These are phyloP conservation scores for Quadroppia sp. DNA, from an alignment of 2,888 invertebrate genomes.

Conservation along the genomic window DNA sequence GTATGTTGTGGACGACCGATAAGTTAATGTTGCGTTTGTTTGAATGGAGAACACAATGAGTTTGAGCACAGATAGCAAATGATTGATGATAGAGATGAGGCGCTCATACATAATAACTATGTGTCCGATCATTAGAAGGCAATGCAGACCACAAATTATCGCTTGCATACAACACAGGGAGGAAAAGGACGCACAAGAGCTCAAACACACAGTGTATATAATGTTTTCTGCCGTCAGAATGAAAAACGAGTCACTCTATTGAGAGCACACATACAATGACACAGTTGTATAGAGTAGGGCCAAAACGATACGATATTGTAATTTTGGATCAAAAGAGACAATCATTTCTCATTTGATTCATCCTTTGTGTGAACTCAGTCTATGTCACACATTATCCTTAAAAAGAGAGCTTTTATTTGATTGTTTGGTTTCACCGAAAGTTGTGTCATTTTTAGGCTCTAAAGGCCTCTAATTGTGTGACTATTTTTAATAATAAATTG, in stretches of 20 bases:
- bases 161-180: conserved; percentile 14
- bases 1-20: conserved; percentile 14
- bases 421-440: background rate
- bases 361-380: background rate
- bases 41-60: background rate
- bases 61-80: background rate
- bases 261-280: background rate
- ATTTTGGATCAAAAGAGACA: conserved; percentile 9
- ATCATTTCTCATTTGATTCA: background rate
- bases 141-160: conserved; percentile 24
- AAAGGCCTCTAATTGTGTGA: background rate
- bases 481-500: background rate
- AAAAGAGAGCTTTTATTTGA: background rate
- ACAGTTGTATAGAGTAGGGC: background rate
- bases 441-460: no score
- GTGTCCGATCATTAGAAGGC: conserved; percentile 30
- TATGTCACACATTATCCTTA: background rate
- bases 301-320: background rate
- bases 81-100: conserved; percentile 9
- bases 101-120: conserved; percentile 24
- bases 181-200: no score
- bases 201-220: no score
- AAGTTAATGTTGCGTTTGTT: conserved; percentile 23
- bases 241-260: conserved; percentile 12
- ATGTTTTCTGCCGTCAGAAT: background rate